phyloP scores from a whole-genome alignment of 2,888 invertebrate genomes.

The Dexiosoma caninum region DNA sequence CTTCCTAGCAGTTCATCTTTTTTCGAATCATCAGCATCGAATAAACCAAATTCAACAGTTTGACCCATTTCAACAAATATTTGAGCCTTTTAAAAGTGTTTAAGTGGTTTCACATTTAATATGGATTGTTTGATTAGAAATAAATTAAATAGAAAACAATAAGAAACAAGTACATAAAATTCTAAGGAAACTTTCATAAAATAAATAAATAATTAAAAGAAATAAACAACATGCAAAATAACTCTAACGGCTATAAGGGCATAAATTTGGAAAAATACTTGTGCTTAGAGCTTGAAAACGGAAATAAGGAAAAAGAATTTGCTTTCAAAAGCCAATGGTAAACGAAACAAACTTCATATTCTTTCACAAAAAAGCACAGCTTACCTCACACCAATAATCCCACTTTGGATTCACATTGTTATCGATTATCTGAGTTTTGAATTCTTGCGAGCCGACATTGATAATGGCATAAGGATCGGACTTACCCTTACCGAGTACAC shows the following conservation, averaged over 20 bases:
- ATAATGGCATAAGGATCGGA: constrained; percentile 97
- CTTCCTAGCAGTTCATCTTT: constrained; percentile 95
- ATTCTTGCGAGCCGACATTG: constrained; percentile 94
- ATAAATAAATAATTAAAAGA: background rate
- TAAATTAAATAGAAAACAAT: constrained; percentile 31
- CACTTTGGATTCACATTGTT: constrained; percentile 97
- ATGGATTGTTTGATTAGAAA: constrained; percentile 29
- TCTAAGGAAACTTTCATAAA: background rate
- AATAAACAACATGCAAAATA: constrained; percentile 8
- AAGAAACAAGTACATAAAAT: constrained; percentile 5
- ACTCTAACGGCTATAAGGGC: background rate
- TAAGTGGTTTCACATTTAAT: constrained; percentile 24
- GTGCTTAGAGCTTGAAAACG: constrained; percentile 24
- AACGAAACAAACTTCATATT: background rate
- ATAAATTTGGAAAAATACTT: constrained; percentile 1
- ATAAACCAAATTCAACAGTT: constrained; percentile 82
- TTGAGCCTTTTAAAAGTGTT: constrained; percentile 71
- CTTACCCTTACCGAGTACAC: constrained; percentile 95
- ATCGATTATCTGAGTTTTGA: constrained; percentile 95
- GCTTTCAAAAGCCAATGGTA: constrained; percentile 30
- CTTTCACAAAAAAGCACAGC: too few species aligned
- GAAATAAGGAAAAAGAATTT: constrained; percentile 9
- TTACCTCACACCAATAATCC: constrained; percentile 99
- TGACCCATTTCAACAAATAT: constrained; percentile 77
- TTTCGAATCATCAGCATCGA: constrained; percentile 93